Percentiles rank a stretch among this genome's conserved stretches.
Conservation (phyloP, 2,113 vertebrate genomes). For the Paradoxurus hermaphroditus region DNA sequence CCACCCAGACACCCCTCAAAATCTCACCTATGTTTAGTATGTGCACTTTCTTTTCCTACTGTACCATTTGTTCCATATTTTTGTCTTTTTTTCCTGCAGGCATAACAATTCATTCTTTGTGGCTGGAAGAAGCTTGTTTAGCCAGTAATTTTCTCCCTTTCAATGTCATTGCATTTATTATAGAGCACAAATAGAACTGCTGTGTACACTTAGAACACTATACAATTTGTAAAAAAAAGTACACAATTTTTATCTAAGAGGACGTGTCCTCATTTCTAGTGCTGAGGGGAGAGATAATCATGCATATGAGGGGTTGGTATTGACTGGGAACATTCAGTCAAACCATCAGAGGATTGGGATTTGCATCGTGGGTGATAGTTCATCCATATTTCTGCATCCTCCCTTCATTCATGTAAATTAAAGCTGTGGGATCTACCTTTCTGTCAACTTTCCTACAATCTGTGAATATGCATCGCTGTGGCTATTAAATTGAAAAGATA, state of each 20-base stretch:
- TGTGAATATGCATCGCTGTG: background rate
- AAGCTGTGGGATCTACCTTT: background rate
- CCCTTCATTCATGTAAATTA: background rate
- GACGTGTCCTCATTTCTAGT: background rate
- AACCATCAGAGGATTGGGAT: background rate
- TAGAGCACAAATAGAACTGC: conserved; percentile 19
- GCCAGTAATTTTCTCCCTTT: conserved; percentile 16
- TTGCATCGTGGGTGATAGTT: conserved; percentile 4
- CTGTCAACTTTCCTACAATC: background rate
- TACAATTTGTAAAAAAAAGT: conserved; percentile 30
- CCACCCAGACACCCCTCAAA: no score
- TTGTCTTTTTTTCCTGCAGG: background rate
- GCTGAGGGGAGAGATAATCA: background rate
- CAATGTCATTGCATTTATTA: background rate
- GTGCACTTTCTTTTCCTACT: background rate
- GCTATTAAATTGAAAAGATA: background rate
- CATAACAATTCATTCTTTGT: conserved; percentile 13
- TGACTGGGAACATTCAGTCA: conserved; percentile 16
- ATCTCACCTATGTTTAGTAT: background rate
- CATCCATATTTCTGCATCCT: background rate
- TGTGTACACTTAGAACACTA: background rate
- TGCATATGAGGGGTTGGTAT: background rate
- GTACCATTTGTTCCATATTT: background rate
- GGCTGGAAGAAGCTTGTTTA: background rate
- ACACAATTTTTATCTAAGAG: background rate